phyloP scores from a whole-genome alignment of 2,888 invertebrate species.

The Melitaea athalia region DNA sequence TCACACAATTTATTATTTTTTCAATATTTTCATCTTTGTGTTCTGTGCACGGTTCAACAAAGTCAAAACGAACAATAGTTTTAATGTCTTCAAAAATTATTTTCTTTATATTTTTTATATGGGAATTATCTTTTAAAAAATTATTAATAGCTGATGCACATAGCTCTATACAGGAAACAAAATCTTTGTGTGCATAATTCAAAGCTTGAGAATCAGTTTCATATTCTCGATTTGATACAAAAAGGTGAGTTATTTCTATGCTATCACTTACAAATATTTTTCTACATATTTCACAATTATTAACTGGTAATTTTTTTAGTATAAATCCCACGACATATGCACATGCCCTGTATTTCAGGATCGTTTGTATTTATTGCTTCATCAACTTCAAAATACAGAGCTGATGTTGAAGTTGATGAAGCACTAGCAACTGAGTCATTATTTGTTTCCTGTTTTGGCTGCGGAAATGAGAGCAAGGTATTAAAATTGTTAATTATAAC shows the following conservation, averaged over 20 bases:
- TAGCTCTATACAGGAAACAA: background rate
- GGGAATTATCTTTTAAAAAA: background rate
- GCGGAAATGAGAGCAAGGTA: constrained; percentile 1
- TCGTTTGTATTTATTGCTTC: constrained; percentile 7
- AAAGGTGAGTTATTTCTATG: background rate
- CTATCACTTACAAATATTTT: background rate
- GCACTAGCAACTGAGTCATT: background rate
- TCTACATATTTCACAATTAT: background rate
- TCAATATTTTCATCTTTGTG: background rate
- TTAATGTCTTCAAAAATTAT: background rate
- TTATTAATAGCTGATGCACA: background rate
- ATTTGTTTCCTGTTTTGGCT: background rate
- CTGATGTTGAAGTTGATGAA: background rate
- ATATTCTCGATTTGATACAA: background rate
- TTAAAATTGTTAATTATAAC: constrained; percentile 7
- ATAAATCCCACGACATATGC: constrained; percentile 13
- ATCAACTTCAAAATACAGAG: constrained; percentile 19
- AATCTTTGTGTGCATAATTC: background rate
- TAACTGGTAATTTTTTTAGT: constrained; percentile 13
- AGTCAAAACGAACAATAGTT: background rate
- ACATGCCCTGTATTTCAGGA: constrained; percentile 22
- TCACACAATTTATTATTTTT: background rate
- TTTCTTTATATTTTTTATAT: background rate
- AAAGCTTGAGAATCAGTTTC: background rate
- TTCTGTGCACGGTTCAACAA: background rate